Evolutionary conservation across 1,140 invertebrate genomes (phyloP), one percentile per base, ranked within the genome.

Genomic region (Phocides pigmalion): DNA sequence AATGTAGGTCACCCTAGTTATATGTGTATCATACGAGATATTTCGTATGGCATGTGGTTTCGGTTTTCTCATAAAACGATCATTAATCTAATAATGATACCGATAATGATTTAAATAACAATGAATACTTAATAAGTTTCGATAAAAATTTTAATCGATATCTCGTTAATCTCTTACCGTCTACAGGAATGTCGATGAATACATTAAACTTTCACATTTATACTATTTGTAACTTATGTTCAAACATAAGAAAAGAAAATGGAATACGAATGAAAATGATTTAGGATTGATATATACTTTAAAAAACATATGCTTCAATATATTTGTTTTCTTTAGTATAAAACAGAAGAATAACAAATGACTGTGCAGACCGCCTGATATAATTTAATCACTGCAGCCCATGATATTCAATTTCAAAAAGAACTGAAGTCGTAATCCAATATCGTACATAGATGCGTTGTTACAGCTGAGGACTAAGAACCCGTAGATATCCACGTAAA

Each of bases 91-190:
- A 77, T 81, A 83, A 74, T 66, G 67, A 74, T 74, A 65, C 46
- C 41, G 17, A 70, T 64, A 75, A 75, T 71, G 62, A 71, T 72
- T 74, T 72, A 53, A 81, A 81, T 78, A 75, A 79, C 76, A 82
- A 84, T 84, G 80, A 84, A 84, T 84, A 81, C 58, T 56, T 79
- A 82, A 84, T 82, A 72, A 78, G 78, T n/a, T 72, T 58, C 64
- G 61, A 73, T 65, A 68, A 79, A 72, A 68, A 62, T 79, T 76
- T 47, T 71, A 75, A 77, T 73, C 73, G 69, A 72, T 76, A 62
- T 63, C 32, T 69, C 64, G 68, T 80, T 81, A 79, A 76, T 81
- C 66, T 66, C 59, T 68, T 73, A 77, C 72, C 74, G 71, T 76
- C 63, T 64, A 72, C 66, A 67, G 47, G 67, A 70, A 73, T 71